A percentile compares a stretch with the other conserved stretches of the same genome.
phyloP scores from a whole-genome alignment of 2,888 invertebrate species.

The Cephus sareptanus region DNA sequence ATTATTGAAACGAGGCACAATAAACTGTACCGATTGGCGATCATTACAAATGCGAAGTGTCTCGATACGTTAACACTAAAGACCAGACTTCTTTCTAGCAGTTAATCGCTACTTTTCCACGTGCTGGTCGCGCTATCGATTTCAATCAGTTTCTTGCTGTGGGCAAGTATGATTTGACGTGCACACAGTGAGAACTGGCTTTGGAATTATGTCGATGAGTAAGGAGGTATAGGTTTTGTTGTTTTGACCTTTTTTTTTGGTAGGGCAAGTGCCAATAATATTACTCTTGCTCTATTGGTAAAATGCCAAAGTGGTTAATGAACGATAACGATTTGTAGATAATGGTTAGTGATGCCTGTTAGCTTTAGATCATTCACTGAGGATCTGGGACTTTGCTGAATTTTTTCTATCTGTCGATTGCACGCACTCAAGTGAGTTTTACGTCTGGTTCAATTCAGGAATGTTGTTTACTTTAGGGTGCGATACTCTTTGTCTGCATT shows the following conservation, averaged over 20 bases:
- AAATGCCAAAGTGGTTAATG: not conserved
- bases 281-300: not conserved
- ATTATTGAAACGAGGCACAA: conserved; percentile 26
- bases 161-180: not conserved
- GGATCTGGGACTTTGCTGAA: not conserved
- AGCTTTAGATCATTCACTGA: not conserved
- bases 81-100: not conserved
- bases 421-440: not conserved
- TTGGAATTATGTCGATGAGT: not conserved
- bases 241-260: no score
- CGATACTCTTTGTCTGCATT: not conserved
- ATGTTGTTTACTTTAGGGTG: not conserved
- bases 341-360: not conserved
- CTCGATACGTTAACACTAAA: not conserved
- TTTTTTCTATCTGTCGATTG: not conserved
- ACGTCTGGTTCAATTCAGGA: not conserved
- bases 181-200: not conserved
- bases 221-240: not conserved
- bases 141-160: not conserved
- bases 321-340: not conserved
- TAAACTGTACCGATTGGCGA: conserved; percentile 36
- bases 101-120: not conserved
- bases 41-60: not conserved
- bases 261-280: not conserved
- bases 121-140: not conserved